Conservation (phyloP, 2,113 vertebrate species). For the Nothobranchius kuhntae region DNA sequence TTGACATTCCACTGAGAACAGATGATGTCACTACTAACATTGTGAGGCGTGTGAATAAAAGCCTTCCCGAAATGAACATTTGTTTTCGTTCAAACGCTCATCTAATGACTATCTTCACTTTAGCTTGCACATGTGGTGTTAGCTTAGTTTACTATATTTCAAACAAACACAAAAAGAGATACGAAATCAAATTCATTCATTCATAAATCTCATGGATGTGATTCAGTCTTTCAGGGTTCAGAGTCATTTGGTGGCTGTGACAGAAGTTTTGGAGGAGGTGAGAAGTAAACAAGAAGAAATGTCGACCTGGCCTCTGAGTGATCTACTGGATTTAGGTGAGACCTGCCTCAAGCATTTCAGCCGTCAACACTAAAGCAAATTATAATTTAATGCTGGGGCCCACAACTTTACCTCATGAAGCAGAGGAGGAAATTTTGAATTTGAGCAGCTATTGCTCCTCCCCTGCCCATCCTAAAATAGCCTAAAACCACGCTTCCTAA, state of each 20-base stretch:
- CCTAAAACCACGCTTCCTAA: too few relatives aligned
- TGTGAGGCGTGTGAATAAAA: conserved; percentile 28
- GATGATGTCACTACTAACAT: conserved; percentile 2
- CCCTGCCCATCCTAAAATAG: too few relatives aligned
- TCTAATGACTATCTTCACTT: neutral
- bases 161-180: too few relatives aligned
- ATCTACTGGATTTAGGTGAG: conserved; percentile 60
- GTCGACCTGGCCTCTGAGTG: conserved; percentile 70
- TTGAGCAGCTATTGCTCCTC: too few relatives aligned
- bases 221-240: conserved; percentile 6
- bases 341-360: neutral
- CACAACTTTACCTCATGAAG: too few relatives aligned
- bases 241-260: conserved; percentile 53
- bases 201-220: neutral
- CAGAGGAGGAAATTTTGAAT: too few relatives aligned
- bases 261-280: conserved; percentile 66
- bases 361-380: too few relatives aligned
- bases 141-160: too few relatives aligned
- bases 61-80: neutral
- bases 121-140: too few relatives aligned
- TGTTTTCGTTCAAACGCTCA: neutral
- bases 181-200: too few relatives aligned
- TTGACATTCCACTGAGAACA: conserved; percentile 22
- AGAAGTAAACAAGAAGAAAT: conserved; percentile 77
- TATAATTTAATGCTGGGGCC: too few relatives aligned